phyloP scores from a whole-genome alignment of 1,140 invertebrate genomes.

The Pseudomyrmex concolor region DNA sequence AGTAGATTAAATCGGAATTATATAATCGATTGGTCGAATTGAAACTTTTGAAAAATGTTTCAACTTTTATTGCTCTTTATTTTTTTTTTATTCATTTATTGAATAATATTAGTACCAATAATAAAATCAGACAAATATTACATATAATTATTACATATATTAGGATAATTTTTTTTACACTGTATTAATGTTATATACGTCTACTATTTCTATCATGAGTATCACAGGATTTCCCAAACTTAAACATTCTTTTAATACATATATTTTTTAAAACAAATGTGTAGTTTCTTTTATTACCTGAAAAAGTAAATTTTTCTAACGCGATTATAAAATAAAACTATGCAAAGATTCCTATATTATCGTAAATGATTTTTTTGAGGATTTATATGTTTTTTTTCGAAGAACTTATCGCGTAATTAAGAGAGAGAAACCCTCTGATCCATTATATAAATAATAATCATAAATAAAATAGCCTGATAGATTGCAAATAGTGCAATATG shows the following conservation, averaged over 20 bases:
- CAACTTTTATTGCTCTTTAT: slow-evolving; percentile 42
- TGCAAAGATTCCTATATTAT: neutral
- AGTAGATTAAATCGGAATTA: no score
- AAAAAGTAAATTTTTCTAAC: neutral
- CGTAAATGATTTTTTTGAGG: neutral
- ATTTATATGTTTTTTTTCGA: neutral
- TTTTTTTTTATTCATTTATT: slow-evolving; percentile 42
- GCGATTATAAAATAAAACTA: neutral
- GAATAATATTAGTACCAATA: slow-evolving; percentile 39
- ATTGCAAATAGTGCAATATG: slow-evolving; percentile 58
- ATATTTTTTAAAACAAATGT: neutral
- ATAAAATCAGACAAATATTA: slow-evolving; percentile 34
- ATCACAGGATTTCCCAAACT: slow-evolving; percentile 46
- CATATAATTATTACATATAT: slow-evolving; percentile 47
- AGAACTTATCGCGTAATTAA: no score
- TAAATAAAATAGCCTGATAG: slow-evolving; percentile 28
- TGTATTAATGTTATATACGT: slow-evolving; percentile 23
- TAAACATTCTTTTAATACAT: neutral
- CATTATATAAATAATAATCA: neutral
- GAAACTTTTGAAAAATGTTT: slow-evolving; percentile 33
- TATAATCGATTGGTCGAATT: no score
- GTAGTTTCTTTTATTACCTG: neutral
- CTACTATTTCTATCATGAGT: slow-evolving; percentile 4
- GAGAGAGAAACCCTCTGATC: slow-evolving; percentile 11
- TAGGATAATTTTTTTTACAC: slow-evolving; percentile 33